phyloP scores from a whole-genome alignment of 2,797 vertebrate genomes.

The Enteromius trimaculatus region DNA sequence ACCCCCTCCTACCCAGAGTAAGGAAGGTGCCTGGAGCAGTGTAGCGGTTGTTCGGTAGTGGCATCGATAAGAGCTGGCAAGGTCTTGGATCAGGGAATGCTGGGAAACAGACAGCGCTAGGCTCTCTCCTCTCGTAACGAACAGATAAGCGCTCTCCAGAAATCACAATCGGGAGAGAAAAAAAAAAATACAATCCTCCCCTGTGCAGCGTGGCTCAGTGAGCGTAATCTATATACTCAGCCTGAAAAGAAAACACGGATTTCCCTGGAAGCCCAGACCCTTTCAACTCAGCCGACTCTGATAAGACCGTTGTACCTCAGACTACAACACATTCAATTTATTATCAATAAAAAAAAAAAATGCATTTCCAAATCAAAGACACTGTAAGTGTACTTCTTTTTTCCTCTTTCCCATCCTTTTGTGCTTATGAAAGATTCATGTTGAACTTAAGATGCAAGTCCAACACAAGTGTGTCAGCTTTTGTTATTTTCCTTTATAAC shows the following conservation, averaged over 20 bases:
- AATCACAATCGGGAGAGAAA: conserved; percentile 63
- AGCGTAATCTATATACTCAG: conserved; percentile 65
- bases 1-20: conserved; percentile 33
- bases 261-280: conserved; percentile 59
- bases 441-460: conserved; percentile 41
- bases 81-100: conserved; percentile 58
- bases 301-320: conserved; percentile 63
- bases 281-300: conserved; percentile 59
- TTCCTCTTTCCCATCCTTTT: conserved; percentile 36
- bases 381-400: conserved; percentile 53
- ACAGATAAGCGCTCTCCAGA: conserved; percentile 67
- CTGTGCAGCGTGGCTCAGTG: conserved; percentile 49
- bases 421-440: conserved; percentile 55
- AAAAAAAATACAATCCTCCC: conserved; percentile 62
- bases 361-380: conserved; percentile 62
- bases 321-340: conserved; percentile 57
- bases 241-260: conserved; percentile 65
- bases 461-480: conserved; percentile 41
- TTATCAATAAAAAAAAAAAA: conserved; percentile 55
- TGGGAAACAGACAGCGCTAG: conserved; percentile 58
- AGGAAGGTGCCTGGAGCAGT: conserved; percentile 42
- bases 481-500: conserved; percentile 32
- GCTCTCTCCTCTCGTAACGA: conserved; percentile 46
- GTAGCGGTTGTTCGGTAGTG: conserved; percentile 27
- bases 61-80: conserved; percentile 64